phyloP scores from a whole-genome alignment of 2,113 vertebrate genomes.

The Microtus montanus region DNA sequence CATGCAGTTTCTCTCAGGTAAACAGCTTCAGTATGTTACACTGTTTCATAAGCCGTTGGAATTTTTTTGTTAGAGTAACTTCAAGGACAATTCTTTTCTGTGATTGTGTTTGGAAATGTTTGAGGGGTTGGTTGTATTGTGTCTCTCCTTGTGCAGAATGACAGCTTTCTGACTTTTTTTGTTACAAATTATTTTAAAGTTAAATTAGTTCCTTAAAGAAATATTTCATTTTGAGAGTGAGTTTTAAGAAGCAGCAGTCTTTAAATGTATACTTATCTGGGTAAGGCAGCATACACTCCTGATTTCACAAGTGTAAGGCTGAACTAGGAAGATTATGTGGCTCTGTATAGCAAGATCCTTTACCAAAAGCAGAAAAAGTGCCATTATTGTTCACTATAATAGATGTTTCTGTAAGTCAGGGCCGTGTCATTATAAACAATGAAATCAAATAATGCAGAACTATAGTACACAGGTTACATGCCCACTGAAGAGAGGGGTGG shows the following conservation, averaged over 20 bases:
- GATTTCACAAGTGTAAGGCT: not conserved
- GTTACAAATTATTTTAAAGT: not conserved
- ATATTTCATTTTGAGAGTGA: not conserved
- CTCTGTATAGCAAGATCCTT: not conserved
- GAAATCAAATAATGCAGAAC: conserved; percentile 4
- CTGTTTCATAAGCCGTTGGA: not conserved
- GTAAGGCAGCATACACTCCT: not conserved
- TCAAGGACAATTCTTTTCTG: not conserved
- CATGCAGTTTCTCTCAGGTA: conserved; percentile 95
- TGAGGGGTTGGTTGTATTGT: not conserved
- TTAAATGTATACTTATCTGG: not conserved
- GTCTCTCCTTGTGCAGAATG: not conserved
- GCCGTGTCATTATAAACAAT: not conserved
- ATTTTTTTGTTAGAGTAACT: not conserved
- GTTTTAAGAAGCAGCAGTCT: not conserved
- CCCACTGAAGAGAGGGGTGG: not conserved
- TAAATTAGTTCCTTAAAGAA: not conserved
- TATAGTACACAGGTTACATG: not conserved
- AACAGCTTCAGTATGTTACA: not conserved
- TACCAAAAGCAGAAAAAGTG: not conserved
- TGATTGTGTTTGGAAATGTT: not conserved
- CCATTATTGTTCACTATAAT: not conserved
- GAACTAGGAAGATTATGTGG: not conserved
- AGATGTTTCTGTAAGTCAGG: not conserved
- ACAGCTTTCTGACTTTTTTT: not conserved